Conservation (phyloP, 2,797 vertebrate species). For the Sternarchorhynchus goeldii region DNA sequence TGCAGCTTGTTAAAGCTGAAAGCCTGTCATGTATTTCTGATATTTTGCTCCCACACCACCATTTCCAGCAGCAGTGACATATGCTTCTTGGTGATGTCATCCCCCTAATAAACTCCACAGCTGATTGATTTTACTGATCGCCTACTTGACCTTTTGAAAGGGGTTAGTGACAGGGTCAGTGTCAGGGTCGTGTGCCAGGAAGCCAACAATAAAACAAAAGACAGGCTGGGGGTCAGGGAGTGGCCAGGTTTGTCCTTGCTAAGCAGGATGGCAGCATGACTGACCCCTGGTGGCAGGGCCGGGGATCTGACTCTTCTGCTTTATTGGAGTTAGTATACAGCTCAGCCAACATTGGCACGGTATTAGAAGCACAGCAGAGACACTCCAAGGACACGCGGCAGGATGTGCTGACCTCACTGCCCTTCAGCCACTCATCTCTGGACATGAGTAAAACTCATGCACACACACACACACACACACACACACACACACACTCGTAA, state of each 20-base stretch:
- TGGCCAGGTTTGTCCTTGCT: constrained; percentile 8
- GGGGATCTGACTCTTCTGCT: neutral
- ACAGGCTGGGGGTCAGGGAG: neutral
- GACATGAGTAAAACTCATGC: no score
- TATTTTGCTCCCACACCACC: no score
- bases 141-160: constrained; percentile 36
- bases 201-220: neutral
- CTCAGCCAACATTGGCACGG: neutral
- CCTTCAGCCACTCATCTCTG: no score
- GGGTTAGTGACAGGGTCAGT: constrained; percentile 33
- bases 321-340: neutral
- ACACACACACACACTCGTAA: no score
- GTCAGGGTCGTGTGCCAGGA: constrained; percentile 16
- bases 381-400: no score
- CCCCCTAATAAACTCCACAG: constrained; percentile 34
- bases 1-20: neutral
- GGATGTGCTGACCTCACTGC: no score
- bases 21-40: neutral
- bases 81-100: constrained; percentile 21
- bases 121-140: constrained; percentile 33
- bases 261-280: neutral
- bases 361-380: neutral
- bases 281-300: neutral
- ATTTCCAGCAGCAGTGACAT: neutral
- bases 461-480: no score